Base-by-base conservation (phyloP, 2,888 invertebrate genomes). In the Atrina japonica region DNA sequence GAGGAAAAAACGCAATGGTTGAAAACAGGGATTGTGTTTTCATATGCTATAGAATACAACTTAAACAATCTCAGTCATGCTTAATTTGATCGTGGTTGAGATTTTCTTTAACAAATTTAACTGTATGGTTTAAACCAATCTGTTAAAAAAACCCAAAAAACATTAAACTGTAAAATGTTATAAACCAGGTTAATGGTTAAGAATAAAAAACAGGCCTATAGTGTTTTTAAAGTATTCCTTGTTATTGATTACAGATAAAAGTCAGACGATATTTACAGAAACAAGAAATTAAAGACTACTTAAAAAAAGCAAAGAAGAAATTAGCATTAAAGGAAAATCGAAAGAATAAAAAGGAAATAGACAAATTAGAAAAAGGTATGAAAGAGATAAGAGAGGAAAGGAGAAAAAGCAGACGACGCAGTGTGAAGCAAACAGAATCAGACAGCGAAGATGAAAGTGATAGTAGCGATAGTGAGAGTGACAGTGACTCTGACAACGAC, bases 191-290 rank as follows among this genome's bases (percentile, higher is more conserved):
- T n/a, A n/a, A n/a, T n/a, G n/a, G n/a, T n/a, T n/a, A n/a, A n/a
- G n/a, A n/a, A n/a, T n/a, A n/a, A n/a, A n/a, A n/a, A n/a, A n/a
- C n/a, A n/a, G n/a, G n/a, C n/a, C n/a, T 35, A 35, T 35, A 5
- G 35, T 35, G 11, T 11, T 35, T 35, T 35, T 35, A 35, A 7
- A 35, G 5, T 11, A 35, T 35, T 35, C 11, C 35, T 11, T 35
- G 35, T 35, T 35, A 35, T 35, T 35, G 5, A 7, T 69, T 70
- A 0, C 65, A 87, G 87, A 81, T 86, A 2, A 82, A 72, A 29
- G 72, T 86, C 6, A 81, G 75, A 59, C 76, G 83, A 67, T 82
- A 83, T 49, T 70, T 86, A 5, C 73, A 79, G 25, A 78, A 76
- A 56, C 73, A 77, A 25, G 85, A 87, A 59, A 77, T 81, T 9